Evolutionary conservation across 92 coral and sea anemone species (phyloP), one percentile per base, ranked within the genome.

Genomic region (Phenganax stokvisi): DNA sequence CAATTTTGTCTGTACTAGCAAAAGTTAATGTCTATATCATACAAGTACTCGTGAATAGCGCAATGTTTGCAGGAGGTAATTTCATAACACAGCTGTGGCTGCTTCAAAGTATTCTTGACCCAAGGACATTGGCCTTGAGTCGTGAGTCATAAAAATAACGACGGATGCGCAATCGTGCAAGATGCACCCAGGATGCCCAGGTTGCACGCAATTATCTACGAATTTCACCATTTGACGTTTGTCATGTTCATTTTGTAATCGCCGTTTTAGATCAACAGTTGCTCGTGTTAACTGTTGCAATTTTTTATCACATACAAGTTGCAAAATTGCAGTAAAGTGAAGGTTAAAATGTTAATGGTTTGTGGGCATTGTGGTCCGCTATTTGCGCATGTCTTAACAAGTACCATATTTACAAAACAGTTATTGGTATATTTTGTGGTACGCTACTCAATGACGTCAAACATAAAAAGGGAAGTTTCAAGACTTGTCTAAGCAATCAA

Each of bases 191-290:
- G 62, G 83, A 52, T 64, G 53, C 57, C 17, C 83, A n/a, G 62
- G 83, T 65, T 64, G 83, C 31, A 53, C 65, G 83, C 74, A 62
- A 79, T 79, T 79, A 79, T 79, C 83, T 79, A 79, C 83, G 83
- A 79, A 79, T 79, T 73, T 79, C n/a, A 79, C 53, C 64, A 64
- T 30, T 62, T 77, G 81, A 77, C 83, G 63, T 79, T 79, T 79
- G 83, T 79, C 83, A 79, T 79, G 47, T 37, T 37, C 47, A 37
- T 37, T 37, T 79, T 65, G 81, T 73, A 79, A 79, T 79, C 83
- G 73, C 47, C 63, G 69, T 79, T 28, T 65, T 65, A 79, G 74
- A 65, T 79, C 83, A 79, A 79, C 83, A 79, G 74, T 79, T 63
- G 51, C 72, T 65, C 27, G 60, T 64, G 83, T 79, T 62, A 79